Percentiles rank a stretch among this genome's conserved stretches.
These are phyloP conservation scores for Morpho achilles DNA, from an alignment of 2,888 invertebrate species.

Conservation along the genomic window DNA sequence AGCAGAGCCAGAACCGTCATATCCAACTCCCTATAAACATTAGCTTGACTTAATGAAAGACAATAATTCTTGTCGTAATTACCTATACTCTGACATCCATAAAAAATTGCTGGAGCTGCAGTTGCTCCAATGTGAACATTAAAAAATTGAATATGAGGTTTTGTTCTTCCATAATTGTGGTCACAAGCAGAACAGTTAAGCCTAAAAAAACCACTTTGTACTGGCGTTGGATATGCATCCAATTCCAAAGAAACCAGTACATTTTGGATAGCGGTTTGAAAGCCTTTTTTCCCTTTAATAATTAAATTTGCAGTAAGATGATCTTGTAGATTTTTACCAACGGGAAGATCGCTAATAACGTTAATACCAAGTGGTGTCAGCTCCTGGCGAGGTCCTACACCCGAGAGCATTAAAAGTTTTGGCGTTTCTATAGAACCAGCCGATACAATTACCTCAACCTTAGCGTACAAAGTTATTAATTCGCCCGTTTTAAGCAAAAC, in stretches of 20 bases:
- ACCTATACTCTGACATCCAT: conserved; percentile 36
- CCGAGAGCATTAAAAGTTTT: conserved; percentile 61
- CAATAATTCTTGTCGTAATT: conserved; percentile 44
- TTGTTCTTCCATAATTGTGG: conserved; percentile 18
- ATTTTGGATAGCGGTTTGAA: conserved; percentile 34
- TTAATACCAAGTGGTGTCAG: conserved; percentile 44
- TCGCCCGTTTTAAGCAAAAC: conserved; percentile 38
- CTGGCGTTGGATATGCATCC: conserved; percentile 43
- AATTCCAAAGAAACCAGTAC: conserved; percentile 32
- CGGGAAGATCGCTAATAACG: conserved; percentile 52
- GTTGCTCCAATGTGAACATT: conserved; percentile 53
- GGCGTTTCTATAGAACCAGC: conserved; percentile 59
- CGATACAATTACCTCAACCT: conserved; percentile 56
- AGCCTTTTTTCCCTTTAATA: conserved; percentile 46
- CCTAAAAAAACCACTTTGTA: conserved; percentile 49
- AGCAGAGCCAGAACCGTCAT: conserved; percentile 40
- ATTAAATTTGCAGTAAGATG: conserved; percentile 45
- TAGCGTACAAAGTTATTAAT: conserved; percentile 42
- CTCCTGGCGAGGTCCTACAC: conserved; percentile 53
- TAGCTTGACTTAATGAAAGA: conserved; percentile 42
- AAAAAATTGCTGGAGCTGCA: conserved; percentile 37
- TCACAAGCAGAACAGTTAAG: conserved; percentile 32
- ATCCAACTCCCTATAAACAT: conserved; percentile 47
- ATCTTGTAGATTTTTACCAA: conserved; percentile 61
- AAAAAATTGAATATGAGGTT: conserved; percentile 58